Evolutionary conservation across 2,797 vertebrate species (phyloP).

Genomic region (Garrulus glandarius): DNA sequence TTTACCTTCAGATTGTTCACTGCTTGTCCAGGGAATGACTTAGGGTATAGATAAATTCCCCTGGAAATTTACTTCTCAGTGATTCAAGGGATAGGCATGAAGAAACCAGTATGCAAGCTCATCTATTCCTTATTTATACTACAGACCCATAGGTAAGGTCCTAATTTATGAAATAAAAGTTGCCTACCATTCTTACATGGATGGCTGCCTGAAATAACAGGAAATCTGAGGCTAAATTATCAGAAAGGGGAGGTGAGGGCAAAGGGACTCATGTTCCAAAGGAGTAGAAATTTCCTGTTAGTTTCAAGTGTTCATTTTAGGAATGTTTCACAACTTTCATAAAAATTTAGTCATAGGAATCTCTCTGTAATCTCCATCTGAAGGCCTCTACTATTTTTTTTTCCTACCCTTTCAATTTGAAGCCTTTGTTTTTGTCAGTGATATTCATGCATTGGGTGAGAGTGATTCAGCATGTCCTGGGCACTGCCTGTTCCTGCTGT

Average conservation of each 20-base stretch:
- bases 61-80: neutral
- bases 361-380: neutral
- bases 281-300: neutral
- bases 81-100: neutral
- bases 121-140: neutral
- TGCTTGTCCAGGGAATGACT: neutral
- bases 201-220: neutral
- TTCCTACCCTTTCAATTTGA: neutral
- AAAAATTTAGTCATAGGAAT: neutral
- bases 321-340: neutral
- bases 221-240: neutral
- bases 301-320: neutral
- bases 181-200: rapidly evolving
- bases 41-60: neutral
- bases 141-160: neutral
- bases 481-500: neutral
- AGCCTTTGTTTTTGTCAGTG: neutral
- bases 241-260: neutral
- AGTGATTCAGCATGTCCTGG: neutral
- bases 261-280: neutral
- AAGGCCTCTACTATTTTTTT: neutral
- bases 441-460: neutral
- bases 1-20: neutral
- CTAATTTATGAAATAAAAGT: neutral
- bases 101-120: neutral